A percentile compares a stretch with the other conserved stretches of the same genome.
Conservation (phyloP, 2,797 vertebrate genomes). For the Emys orbicularis region DNA sequence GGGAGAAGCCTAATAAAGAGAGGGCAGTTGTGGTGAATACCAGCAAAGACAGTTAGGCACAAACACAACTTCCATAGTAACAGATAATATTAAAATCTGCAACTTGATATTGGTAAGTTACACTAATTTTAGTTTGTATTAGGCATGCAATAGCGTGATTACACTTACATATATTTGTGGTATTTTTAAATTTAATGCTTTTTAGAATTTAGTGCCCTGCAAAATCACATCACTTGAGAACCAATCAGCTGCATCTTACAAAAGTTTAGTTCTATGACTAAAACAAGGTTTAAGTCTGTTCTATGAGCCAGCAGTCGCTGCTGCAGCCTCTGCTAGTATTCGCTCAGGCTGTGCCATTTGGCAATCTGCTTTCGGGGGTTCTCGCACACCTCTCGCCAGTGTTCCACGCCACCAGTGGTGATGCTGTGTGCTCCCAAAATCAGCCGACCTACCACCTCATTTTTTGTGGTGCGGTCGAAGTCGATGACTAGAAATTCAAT, state of each 20-base stretch:
- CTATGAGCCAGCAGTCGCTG: slow-evolving; percentile 1
- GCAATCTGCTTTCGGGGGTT: slow-evolving; percentile 90
- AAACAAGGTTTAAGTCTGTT: slow-evolving; percentile 67
- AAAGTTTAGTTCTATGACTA: slow-evolving; percentile 80
- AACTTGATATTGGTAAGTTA: slow-evolving; percentile 78
- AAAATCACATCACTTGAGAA: slow-evolving; percentile 75
- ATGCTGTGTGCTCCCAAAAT: slow-evolving; percentile 91
- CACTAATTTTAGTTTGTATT: slow-evolving; percentile 80
- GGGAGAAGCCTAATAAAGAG: slow-evolving; percentile 77
- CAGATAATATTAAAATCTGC: slow-evolving; percentile 80
- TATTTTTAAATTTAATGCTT: slow-evolving; percentile 56
- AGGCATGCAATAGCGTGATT: slow-evolving; percentile 86
- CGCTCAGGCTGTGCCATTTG: slow-evolving; percentile 95
- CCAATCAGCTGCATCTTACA: slow-evolving; percentile 69
- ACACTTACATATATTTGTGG: slow-evolving; percentile 79
- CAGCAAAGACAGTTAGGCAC: slow-evolving; percentile 82
- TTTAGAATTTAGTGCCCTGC: slow-evolving; percentile 77
- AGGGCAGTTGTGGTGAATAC: slow-evolving; percentile 76
- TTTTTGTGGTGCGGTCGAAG: slow-evolving; percentile 97
- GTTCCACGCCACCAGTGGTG: slow-evolving; percentile 84
- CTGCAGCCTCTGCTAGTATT: slow-evolving; percentile 83
- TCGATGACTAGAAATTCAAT: slow-evolving; percentile 96
- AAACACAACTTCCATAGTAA: slow-evolving; percentile 83
- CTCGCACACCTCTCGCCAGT: slow-evolving; percentile 94
- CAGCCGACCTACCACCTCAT: slow-evolving; percentile 92